Base-by-base conservation (phyloP, 2,888 invertebrate genomes). In the Napeogenes sylphis region DNA sequence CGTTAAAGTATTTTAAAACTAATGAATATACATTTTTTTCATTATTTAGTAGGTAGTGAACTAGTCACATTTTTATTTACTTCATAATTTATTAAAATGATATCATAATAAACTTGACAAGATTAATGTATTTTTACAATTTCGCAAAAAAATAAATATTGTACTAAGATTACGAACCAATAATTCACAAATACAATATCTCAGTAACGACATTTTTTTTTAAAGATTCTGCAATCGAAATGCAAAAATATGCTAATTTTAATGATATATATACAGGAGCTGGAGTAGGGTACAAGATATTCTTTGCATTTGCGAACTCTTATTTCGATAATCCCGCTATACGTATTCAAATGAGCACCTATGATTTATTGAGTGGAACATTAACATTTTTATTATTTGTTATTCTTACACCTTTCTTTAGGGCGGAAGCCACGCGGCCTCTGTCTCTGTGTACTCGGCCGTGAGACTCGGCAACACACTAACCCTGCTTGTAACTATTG, bases 341-440 rank as follows among this genome's bases (percentile, higher is more conserved):
- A 87, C 79, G 86, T 87, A 90, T 90, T 88, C 89, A 90, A 90
- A 91, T 90, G 89, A 90, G 88, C 78, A 75, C 84, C 84, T 86
- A 87, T 91, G 91, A 91, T 91, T 91, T 91, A 91, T 91, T 89
- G 91, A 91, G 91, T 91, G 91, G 91, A 90, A 89, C 87, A 91
- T 91, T 91, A 85, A 84, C 91, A 91, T 91, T 90, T 91, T 91
- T 90, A 91, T 91, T 91, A 91, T 91, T 91, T 91, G 91, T 91
- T 91, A 91, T 91, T 91, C 86, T 91, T 90, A 84, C 85, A 86
- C 85, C 85, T 87, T 85, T 84, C 79, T 79, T 73, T 81, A 77
- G 89, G 88, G 87, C 87, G 90, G 90, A 88, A 90, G 90, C 85
- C 89, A 88, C 88, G 90, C 84, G 87, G 87, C 87, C 79, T 84